A percentile compares a stretch with the other conserved stretches of the same genome.
phyloP scores from a whole-genome alignment of 2,888 invertebrate genomes.

The Microctonus aethiopoides region DNA sequence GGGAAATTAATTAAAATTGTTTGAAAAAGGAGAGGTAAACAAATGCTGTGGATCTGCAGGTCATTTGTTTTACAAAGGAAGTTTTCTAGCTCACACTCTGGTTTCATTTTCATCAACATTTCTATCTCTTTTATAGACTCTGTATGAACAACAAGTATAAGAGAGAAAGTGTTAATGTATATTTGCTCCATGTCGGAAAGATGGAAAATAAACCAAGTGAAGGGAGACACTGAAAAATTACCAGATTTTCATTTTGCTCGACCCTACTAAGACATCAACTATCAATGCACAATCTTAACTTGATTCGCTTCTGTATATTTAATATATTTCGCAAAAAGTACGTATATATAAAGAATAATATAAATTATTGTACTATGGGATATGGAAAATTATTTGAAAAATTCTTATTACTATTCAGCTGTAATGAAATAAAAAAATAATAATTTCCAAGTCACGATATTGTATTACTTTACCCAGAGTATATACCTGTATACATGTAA shows the following conservation, averaged over 20 bases:
- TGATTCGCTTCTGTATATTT: too few relatives aligned
- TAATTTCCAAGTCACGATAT: neutral
- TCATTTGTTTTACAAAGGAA: conserved; percentile 34
- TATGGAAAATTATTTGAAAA: neutral
- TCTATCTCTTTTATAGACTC: conserved; percentile 1
- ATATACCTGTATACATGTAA: neutral
- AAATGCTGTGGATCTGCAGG: conserved; percentile 29
- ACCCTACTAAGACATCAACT: too few relatives aligned
- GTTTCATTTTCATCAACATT: conserved; percentile 5
- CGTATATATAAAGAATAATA: too few relatives aligned
- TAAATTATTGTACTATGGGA: neutral
- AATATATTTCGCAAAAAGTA: too few relatives aligned
- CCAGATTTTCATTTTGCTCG: too few relatives aligned
- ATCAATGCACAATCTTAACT: too few relatives aligned
- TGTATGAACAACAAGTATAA: conserved; percentile 23
- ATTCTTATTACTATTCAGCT: neutral
- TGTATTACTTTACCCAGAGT: too few relatives aligned
- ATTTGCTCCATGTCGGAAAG: conserved; percentile 30
- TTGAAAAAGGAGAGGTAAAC: conserved; percentile 30
- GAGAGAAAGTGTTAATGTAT: conserved; percentile 37
- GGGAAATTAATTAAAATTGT: conserved; percentile 33
- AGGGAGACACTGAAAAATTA: too few relatives aligned
- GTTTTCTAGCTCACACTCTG: neutral
- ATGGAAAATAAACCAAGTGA: conserved; percentile 14
- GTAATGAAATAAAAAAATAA: neutral